phyloP scores from a whole-genome alignment of 2,113 vertebrate genomes.

The Charina bottae region DNA sequence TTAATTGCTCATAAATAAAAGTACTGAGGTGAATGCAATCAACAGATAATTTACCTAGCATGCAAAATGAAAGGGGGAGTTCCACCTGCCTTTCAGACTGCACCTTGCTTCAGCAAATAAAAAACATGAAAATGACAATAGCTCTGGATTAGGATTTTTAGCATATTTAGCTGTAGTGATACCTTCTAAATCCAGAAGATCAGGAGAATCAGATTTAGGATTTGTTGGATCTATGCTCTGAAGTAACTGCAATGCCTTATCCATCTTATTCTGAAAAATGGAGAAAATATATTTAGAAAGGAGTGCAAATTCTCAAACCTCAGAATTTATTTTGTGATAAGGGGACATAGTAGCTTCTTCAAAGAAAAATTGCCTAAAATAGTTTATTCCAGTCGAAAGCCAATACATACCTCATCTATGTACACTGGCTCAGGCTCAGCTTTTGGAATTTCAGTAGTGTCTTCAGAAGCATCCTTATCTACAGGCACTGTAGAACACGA shows the following conservation, averaged over 20 bases:
- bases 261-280: slow-evolving; percentile 88
- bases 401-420: slow-evolving; percentile 90
- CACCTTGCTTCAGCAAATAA: background rate
- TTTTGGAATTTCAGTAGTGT: slow-evolving; percentile 74
- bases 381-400: slow-evolving; percentile 23
- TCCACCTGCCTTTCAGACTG: background rate
- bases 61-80: background rate
- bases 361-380: background rate
- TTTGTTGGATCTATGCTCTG: slow-evolving; percentile 93
- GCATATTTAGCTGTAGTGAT: slow-evolving; percentile 45
- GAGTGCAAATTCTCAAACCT: background rate
- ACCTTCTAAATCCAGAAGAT: slow-evolving; percentile 93
- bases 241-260: slow-evolving; percentile 86
- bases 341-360: background rate
- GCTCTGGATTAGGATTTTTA: background rate
- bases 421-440: slow-evolving; percentile 88
- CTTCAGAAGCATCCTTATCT: slow-evolving; percentile 81
- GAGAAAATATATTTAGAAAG: slow-evolving; percentile 15
- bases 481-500: slow-evolving; percentile 69
- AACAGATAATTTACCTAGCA: background rate
- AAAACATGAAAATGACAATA: background rate
- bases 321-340: background rate
- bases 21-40: background rate
- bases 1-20: slow-evolving; percentile 15
- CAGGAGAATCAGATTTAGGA: slow-evolving; percentile 81